Base-by-base conservation (phyloP, 2,888 invertebrate genomes). In the Hyppa rectilinea region DNA sequence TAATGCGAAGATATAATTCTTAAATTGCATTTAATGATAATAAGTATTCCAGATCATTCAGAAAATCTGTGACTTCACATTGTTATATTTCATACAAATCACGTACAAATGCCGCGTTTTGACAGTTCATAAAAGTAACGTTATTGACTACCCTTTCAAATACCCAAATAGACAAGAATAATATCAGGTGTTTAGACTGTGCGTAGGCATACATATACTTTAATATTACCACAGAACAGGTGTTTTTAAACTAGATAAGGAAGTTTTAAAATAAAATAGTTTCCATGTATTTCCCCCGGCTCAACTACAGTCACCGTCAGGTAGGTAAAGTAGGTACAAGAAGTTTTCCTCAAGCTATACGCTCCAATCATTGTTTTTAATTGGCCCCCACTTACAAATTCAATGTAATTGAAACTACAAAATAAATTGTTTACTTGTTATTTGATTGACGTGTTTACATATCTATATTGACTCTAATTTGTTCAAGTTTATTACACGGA, bases 341-440 rank as follows among this genome's bases (percentile, higher is more conserved):
- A 43, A 10, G 20, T 80, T 78, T 78, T 78, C 75, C 78, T 80
- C 23, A 70, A 75, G 26, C 59, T 70, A 49, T 40, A 36, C 31
- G 43, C 34, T 56, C 12, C 52, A 67, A 47, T 59, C 17, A 63
- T 40, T 6, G 53, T 31, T 56, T 52, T 47, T 45, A 68, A 74
- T 64, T 61, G 31, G 7, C 40, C 29, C 36, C 43, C 47, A 36
- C 61, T 31, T 40, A 49, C 52, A 43, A 47, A 47, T 60, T 64
- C 50, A 45, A 50, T 36, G 55, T 59, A 69, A 69, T 61, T 62
- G n/a, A 26, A 43, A 52, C 6, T 47, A 40, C n/a, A 36, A 53
- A 43, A 55, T 47, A 17, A 34, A 52, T 45, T 36, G 47, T 53
- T 68, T 53, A 55, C 47, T 68, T 26, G 59, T 49, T 62, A 62